Evolutionary conservation across 37 sponge, comb jelly and placozoan species (phyloP).

Genomic region (Ianthella basta): DNA sequence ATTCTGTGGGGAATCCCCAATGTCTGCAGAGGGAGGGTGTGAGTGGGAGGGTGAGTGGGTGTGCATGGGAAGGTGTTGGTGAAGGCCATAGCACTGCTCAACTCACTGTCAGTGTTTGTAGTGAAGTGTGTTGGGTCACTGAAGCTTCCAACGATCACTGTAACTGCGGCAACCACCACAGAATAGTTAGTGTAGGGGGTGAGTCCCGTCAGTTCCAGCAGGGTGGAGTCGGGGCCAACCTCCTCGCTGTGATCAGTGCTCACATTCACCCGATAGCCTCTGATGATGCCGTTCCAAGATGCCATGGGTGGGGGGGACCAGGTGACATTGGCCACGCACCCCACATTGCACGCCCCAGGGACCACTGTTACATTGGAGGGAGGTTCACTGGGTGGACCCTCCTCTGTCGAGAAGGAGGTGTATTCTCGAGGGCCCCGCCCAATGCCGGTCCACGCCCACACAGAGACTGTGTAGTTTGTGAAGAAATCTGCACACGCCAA

Average conservation of each 20-base stretch:
- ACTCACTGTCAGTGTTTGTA: too few relatives aligned
- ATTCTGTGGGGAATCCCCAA: neutral
- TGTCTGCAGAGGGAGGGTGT: constrained; percentile 16
- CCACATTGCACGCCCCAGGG: too few relatives aligned
- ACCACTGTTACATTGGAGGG: neutral
- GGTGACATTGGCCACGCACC: neutral
- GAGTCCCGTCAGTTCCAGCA: neutral
- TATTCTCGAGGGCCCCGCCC: neutral
- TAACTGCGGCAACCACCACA: constrained; percentile 16
- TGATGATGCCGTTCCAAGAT: neutral
- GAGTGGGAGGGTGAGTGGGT: constrained; percentile 17
- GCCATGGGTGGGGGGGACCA: neutral
- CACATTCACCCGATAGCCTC: neutral
- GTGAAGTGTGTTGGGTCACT: neutral
- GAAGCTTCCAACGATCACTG: neutral
- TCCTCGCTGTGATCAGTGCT: neutral
- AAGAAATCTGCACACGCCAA: neutral
- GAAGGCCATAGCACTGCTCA: too few relatives aligned
- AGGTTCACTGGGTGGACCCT: constrained; percentile 14
- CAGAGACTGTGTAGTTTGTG: constrained; percentile 15
- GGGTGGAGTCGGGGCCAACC: too few relatives aligned
- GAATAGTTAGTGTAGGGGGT: constrained; percentile 12
- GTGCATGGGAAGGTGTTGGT: neutral
- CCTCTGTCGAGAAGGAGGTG: neutral
- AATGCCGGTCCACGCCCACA: neutral